Base-by-base conservation (phyloP, 2,113 vertebrate genomes). In the Oryzias celebensis region DNA sequence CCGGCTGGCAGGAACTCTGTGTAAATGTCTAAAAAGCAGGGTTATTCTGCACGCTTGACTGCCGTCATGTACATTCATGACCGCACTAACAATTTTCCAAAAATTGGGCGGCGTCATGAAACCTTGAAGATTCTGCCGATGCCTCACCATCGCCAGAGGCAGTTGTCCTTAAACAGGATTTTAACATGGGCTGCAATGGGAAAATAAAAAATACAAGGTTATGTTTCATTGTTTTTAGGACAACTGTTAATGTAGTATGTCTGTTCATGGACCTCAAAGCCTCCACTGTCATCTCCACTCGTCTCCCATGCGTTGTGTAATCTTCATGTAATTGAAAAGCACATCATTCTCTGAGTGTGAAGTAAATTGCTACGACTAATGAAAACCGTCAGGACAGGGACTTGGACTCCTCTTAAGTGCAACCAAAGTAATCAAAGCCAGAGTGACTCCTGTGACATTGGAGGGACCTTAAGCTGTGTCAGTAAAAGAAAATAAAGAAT, bases 281-380 rank as follows among this genome's bases (percentile, higher is more conserved):
- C 24, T 74, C 57, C 65, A 43, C 65, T 62, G 68, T 74, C 76
- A 64, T 77, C 63, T 64, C 58, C 73, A 71, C 78, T 70, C 42
- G 41, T 77, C 63, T 73, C 73, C 31, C 52, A 53, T 65, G 28
- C 66, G 57, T 58, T 49, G 53, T 44, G 46, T 82, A 75, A 81
- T 88, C 68, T 71, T 78, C 62, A 41, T 83, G 77, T 81, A 83
- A 83, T 76, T 84, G 61, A 74, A 31, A 17, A 24, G 55, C 42
- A 52, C 64, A 65, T 87, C 74, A 74, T 85, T 80, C 63, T 65
- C 20, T 67, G 46, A 42, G 64, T 78, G 78, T 82, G 71, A 78
- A 75, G 62, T 72, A 75, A 85, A 88, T 85, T 76, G 64, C 54
- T 76, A 57, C 80, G n/a, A 64, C 77, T 85, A 85, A 88, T 84